phyloP scores from a whole-genome alignment of 1,140 invertebrate genomes.

The Drosophila bifasciata region DNA sequence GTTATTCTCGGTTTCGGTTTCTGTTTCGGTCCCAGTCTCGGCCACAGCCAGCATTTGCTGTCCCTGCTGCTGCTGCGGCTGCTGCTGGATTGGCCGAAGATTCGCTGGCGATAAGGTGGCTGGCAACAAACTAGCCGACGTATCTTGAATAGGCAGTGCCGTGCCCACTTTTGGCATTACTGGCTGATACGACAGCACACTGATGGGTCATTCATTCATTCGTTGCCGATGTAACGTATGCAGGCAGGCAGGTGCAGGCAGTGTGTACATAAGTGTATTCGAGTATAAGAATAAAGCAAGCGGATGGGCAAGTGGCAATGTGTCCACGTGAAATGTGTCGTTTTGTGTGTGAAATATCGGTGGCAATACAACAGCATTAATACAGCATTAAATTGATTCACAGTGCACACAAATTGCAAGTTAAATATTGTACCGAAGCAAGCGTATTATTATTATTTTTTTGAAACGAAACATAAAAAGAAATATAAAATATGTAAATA shows the following conservation, averaged over 20 bases:
- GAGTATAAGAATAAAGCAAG: too few relatives aligned
- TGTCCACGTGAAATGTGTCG: too few relatives aligned
- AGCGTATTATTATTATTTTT: too few relatives aligned
- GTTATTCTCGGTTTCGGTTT: slow-evolving; percentile 65
- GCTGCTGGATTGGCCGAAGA: slow-evolving; percentile 15
- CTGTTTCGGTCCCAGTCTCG: too few relatives aligned
- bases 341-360: too few relatives aligned
- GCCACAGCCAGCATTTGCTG: slow-evolving; percentile 32
- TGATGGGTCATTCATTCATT: slow-evolving; percentile 39
- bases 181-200: slow-evolving; percentile 77
- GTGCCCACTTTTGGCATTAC: slow-evolving; percentile 51
- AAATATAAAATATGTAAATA: too few relatives aligned
- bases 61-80: slow-evolving; percentile 32
- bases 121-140: slow-evolving; percentile 30
- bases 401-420: too few relatives aligned
- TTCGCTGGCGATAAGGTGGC: slow-evolving; percentile 39
- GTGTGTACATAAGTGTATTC: slow-evolving; percentile 2
- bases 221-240: slow-evolving; percentile 14
- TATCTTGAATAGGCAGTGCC: slow-evolving; percentile 47
- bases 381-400: too few relatives aligned
- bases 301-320: too few relatives aligned
- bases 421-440: too few relatives aligned
- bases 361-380: too few relatives aligned
- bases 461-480: too few relatives aligned
- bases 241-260: slow-evolving; percentile 2